These are phyloP conservation scores for Rapana venosa DNA, from an alignment of 2,888 invertebrate genomes.

Conservation along the genomic window DNA sequence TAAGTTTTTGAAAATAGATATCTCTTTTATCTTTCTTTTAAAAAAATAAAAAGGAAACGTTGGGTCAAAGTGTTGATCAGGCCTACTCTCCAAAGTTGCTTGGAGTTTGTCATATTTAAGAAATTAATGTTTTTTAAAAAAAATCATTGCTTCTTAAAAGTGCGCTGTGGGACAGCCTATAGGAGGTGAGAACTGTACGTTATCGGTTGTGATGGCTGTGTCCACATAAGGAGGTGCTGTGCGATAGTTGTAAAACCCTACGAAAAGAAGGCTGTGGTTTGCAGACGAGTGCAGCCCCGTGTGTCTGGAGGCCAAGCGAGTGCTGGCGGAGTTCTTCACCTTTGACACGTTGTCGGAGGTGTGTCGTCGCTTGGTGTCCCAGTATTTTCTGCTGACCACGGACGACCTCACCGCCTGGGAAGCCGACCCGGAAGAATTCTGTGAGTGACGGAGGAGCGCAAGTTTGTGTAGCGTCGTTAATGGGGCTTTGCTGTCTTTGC, in stretches of 20 bases:
- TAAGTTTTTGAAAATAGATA: no score
- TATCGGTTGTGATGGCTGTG: not conserved
- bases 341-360: conserved; percentile 88
- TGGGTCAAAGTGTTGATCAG: no score
- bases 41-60: no score
- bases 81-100: no score
- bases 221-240: no score
- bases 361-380: conserved; percentile 89
- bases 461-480: not conserved
- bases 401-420: conserved; percentile 93
- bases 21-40: no score
- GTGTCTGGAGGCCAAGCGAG: conserved; percentile 83
- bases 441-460: conserved; percentile 74
- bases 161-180: no score
- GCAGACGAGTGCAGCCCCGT: conserved; percentile 79
- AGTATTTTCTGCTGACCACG: conserved; percentile 90
- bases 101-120: no score
- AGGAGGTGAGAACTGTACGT: not conserved
- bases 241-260: no score
- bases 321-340: conserved; percentile 88
- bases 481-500: not conserved
- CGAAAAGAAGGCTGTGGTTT: not conserved
- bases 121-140: no score
- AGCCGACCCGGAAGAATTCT: conserved; percentile 92
- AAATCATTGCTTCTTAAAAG: no score